Percentiles rank a stretch among this genome's conserved stretches.
phyloP scores from a whole-genome alignment of 2,888 invertebrate species.

The Saturnia japonica region DNA sequence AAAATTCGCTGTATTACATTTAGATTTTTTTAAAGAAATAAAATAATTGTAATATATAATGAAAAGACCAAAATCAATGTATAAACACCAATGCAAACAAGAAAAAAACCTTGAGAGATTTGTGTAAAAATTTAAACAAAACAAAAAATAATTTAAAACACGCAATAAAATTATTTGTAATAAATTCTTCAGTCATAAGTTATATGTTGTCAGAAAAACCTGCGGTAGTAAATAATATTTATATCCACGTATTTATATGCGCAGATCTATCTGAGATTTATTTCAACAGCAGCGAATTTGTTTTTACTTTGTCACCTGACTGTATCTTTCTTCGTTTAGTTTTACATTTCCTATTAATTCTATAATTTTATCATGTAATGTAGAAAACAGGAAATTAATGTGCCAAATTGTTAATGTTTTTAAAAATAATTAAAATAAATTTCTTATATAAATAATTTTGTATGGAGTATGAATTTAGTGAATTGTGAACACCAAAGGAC shows the following conservation, averaged over 20 bases:
- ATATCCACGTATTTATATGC: too few relatives aligned
- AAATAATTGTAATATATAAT: not conserved
- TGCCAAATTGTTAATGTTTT: constrained; percentile 77
- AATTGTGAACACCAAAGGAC: constrained; percentile 72
- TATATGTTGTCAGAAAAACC: too few relatives aligned
- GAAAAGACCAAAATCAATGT: not conserved
- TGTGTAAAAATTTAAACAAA: not conserved
- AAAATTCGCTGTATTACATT: too few relatives aligned
- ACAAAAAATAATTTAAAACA: too few relatives aligned
- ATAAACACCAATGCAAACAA: not conserved
- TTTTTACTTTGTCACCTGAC: not conserved
- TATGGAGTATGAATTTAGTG: constrained; percentile 52
- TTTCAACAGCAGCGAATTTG: constrained; percentile 14
- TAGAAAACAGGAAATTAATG: constrained; percentile 68
- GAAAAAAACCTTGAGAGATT: not conserved
- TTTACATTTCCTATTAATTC: constrained; percentile 30
- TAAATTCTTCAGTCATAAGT: too few relatives aligned
- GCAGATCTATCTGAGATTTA: not conserved
- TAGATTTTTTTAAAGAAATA: too few relatives aligned
- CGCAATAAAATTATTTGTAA: too few relatives aligned
- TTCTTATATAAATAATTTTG: constrained; percentile 47
- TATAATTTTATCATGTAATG: constrained; percentile 48
- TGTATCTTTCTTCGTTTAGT: constrained; percentile 22
- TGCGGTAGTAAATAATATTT: too few relatives aligned
- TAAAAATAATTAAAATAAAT: constrained; percentile 51